These are phyloP conservation scores for Chrysaora quinquecirrha DNA, from an alignment of 30 jellyfish, hydroid and myxozoan species.

Conservation along the genomic window DNA sequence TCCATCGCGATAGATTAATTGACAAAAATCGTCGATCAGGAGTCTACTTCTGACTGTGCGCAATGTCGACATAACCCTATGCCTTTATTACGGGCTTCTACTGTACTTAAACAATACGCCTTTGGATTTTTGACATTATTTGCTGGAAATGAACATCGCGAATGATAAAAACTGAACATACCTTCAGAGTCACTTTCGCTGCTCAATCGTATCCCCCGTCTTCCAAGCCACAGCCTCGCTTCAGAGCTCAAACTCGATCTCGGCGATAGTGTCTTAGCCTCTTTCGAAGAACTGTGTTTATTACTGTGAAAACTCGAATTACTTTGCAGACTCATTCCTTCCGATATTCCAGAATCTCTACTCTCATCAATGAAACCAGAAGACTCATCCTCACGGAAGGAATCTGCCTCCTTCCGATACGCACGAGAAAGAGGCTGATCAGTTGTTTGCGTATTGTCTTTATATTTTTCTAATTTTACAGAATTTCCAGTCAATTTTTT, in stretches of 20 bases:
- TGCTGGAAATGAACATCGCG: no score
- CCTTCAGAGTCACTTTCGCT: constrained; percentile 39
- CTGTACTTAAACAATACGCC: no score
- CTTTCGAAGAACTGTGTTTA: constrained; percentile 7
- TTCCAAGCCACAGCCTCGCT: constrained; percentile 91
- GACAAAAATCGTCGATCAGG: no score
- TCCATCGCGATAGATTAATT: no score
- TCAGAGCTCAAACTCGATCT: constrained; percentile 70
- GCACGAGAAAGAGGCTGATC: not conserved
- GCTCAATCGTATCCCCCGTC: constrained; percentile 62
- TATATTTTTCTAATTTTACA: constrained; percentile 21
- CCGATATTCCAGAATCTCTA: constrained; percentile 95
- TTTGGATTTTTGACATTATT: no score
- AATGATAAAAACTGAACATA: no score
- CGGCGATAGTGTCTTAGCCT: constrained; percentile 16
- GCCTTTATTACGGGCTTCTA: no score
- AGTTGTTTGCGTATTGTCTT: not conserved
- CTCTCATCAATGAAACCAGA: constrained; percentile 59
- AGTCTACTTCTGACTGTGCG: no score
- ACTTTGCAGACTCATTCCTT: constrained; percentile 50
- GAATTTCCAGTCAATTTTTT: constrained; percentile 61
- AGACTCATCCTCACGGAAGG: constrained; percentile 40
- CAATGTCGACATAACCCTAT: no score
- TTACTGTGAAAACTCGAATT: constrained; percentile 18
- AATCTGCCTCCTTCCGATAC: not conserved